Evolutionary conservation across 2,113 vertebrate species (phyloP), one percentile per base, ranked within the genome.

Genomic region (Hippopotamus amphibius): DNA sequence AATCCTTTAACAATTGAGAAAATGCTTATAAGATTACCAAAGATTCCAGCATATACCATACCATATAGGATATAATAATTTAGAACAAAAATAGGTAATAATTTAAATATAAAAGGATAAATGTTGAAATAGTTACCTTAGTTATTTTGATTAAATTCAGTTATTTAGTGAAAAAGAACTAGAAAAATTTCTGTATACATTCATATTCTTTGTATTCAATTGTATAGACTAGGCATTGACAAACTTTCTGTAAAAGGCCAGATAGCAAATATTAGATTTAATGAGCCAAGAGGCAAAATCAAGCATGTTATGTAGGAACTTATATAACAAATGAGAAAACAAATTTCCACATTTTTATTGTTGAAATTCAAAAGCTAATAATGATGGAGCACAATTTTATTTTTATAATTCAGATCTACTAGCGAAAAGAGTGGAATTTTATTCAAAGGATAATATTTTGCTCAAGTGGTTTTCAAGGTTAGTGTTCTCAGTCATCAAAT

Each of bases 201-300:
- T 87, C 33, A 33, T 37, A 61, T 15, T 0, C 72, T 66, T 88
- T 69, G 61, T 30, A 94, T 46, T 79, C 17, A 87, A 8, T 87
- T 80, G 1, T 46, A 30, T 33, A 55, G 3, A 77, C 76, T 16
- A 74, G 16, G 22, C 5, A 26, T 59, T 74, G 6, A 55, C 19
- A 80, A 21, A 50, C 15, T n/a, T 81, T 80, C 24, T 84, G 33
- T 92, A 65, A 89, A 82, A 48, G 43, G 13, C 5, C 10, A 61
- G 7, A 94, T 11, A 80, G 33, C 46, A 89, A 95, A 76, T 63
- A 89, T 43, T 48, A 79, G n/a, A 88, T 28, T 90, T 88, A 71
- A 12, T 30, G 33, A 96, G 21, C 21, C 46, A 68, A 95, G 68
- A 89, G 24, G 21, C 6, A 94, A 93, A 97, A 84, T 71, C 16